Conservation (phyloP, 2,113 vertebrate species). For the Xerus inauris region DNA sequence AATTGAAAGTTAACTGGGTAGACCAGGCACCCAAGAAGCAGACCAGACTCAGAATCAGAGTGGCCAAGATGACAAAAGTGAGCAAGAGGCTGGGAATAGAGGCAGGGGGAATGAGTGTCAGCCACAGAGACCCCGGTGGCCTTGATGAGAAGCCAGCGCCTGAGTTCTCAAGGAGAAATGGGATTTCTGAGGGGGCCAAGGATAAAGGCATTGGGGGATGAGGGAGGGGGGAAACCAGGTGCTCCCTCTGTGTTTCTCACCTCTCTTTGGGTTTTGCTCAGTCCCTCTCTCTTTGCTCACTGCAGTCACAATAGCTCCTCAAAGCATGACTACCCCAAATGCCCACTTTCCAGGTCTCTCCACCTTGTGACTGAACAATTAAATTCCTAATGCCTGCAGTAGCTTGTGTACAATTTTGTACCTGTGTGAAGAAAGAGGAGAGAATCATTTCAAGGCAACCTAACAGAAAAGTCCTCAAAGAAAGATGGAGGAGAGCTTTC, state of each 20-base stretch:
- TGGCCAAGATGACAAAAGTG: neutral
- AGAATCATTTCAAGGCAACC: neutral
- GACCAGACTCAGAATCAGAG: neutral
- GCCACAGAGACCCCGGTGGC: neutral
- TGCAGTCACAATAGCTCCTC: neutral
- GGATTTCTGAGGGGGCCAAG: neutral
- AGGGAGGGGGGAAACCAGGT: neutral
- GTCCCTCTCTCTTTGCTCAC: neutral
- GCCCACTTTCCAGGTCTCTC: neutral
- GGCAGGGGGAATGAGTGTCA: no score
- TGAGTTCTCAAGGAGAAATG: neutral
- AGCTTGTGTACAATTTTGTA: neutral
- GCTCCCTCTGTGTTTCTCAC: no score
- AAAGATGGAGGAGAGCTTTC: neutral
- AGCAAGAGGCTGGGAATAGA: neutral
- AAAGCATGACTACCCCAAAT: no score
- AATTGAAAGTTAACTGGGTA: neutral
- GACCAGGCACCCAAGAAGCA: neutral
- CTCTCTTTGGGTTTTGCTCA: neutral
- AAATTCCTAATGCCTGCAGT: no score
- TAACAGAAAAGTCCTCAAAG: neutral
- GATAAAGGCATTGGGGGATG: fast-evolving
- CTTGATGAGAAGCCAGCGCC: neutral
- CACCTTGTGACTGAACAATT: neutral
- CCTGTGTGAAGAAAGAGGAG: no score